phyloP scores from a whole-genome alignment of 2,797 vertebrate species.

The Clarias pachynema region DNA sequence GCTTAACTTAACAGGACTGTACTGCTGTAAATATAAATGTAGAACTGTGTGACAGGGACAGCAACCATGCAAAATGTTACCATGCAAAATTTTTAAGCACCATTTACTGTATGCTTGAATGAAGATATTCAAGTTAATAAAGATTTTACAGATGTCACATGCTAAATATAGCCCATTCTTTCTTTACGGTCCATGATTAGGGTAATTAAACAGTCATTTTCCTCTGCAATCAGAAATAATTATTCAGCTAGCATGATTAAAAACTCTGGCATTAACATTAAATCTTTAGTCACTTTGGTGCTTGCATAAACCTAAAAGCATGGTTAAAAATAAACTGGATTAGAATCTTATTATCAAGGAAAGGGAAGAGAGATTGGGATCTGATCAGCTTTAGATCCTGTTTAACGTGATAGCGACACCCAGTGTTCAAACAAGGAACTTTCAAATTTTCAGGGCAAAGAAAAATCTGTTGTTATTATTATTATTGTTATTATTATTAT shows the following conservation, averaged over 20 bases:
- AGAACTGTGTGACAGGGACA: neutral
- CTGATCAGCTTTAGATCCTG: neutral
- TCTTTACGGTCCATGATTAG: neutral
- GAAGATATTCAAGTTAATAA: neutral
- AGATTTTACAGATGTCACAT: neutral
- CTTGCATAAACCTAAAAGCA: neutral
- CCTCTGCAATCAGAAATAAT: neutral
- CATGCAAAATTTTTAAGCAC: neutral
- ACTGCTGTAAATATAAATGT: neutral
- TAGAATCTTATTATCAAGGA: neutral
- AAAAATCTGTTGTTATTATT: too few species aligned
- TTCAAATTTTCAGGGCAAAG: too few species aligned
- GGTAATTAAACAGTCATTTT: neutral
- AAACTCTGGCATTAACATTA: neutral
- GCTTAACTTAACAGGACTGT: neutral
- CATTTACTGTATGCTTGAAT: neutral
- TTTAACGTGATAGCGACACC: constrained; percentile 17
- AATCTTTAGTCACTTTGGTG: neutral
- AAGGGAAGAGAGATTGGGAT: neutral
- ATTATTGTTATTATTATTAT: neutral
- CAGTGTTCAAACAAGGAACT: constrained; percentile 12
- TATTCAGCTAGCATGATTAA: neutral
- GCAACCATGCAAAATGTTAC: neutral
- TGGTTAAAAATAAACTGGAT: neutral
- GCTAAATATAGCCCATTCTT: neutral